Evolutionary conservation across 2,113 vertebrate species (phyloP).

Genomic region (Poeciliopsis retropinna): DNA sequence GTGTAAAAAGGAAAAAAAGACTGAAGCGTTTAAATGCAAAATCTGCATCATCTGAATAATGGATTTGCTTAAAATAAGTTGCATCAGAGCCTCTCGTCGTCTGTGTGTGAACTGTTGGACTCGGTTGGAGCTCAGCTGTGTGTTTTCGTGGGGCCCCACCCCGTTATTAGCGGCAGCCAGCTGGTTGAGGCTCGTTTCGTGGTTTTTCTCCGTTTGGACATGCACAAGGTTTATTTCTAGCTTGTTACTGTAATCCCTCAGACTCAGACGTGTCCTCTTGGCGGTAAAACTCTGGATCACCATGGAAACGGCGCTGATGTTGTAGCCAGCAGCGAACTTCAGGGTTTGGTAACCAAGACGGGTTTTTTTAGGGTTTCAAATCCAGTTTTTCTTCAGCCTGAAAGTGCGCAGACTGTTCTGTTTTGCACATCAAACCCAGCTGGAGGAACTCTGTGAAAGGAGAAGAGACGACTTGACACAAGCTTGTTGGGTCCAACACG

Average conservation of each 20-base stretch:
- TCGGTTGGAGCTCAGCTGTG: no score
- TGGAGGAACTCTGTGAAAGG: no score
- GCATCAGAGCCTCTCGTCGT: no score
- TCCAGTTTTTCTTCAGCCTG: neutral
- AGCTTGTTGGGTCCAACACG: constrained; percentile 18
- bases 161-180: constrained; percentile 27
- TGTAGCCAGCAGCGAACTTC: neutral
- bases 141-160: constrained; percentile 28
- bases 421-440: no score
- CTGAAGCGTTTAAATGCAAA: no score
- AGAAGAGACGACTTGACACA: neutral
- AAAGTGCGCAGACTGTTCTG: no score
- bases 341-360: neutral
- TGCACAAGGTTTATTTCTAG: constrained; percentile 4
- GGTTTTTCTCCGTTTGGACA: neutral
- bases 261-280: neutral
- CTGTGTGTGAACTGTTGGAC: no score
- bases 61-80: no score
- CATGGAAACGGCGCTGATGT: neutral
- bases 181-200: constrained; percentile 23
- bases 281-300: neutral
- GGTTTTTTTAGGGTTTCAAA: neutral
- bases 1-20: no score
- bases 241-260: neutral
- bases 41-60: no score